These are phyloP conservation scores for Brachylomia viminalis DNA, from an alignment of 2,888 invertebrate genomes.

Conservation along the genomic window DNA sequence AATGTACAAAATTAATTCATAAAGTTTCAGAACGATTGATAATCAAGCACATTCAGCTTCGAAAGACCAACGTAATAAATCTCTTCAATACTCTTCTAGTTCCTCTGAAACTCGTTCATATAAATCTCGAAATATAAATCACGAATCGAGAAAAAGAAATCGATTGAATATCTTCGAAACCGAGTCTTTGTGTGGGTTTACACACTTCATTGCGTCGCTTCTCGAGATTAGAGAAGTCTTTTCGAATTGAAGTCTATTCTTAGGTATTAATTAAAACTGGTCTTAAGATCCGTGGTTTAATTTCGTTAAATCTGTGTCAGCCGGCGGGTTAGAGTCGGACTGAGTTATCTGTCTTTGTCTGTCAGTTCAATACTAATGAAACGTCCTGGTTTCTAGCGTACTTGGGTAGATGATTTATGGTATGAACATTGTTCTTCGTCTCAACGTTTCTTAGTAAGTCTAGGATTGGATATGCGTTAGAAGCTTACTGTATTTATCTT, in stretches of 20 bases:
- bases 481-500: background rate
- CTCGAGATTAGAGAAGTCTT: conserved; percentile 32
- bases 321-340: conserved; percentile 33
- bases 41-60: conserved; percentile 56
- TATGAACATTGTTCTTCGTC: conserved; percentile 15
- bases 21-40: conserved; percentile 55
- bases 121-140: conserved; percentile 40
- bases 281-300: conserved; percentile 47
- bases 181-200: conserved; percentile 24
- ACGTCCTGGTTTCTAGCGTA: conserved; percentile 37
- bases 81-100: conserved; percentile 35
- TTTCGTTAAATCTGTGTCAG: conserved; percentile 58
- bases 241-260: conserved; percentile 52
- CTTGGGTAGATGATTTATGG: conserved; percentile 37
- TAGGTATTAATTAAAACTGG: conserved; percentile 50
- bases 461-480: conserved; percentile 1
- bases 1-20: conserved; percentile 57
- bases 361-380: conserved; percentile 55
- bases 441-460: background rate
- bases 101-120: conserved; percentile 31
- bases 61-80: conserved; percentile 53
- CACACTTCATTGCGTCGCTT: conserved; percentile 34
- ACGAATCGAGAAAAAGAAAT: conserved; percentile 29
- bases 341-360: conserved; percentile 57
- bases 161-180: conserved; percentile 17